Evolutionary conservation across 2,797 vertebrate genomes (phyloP).

Genomic region (Pantherophis alleghaniensis): DNA sequence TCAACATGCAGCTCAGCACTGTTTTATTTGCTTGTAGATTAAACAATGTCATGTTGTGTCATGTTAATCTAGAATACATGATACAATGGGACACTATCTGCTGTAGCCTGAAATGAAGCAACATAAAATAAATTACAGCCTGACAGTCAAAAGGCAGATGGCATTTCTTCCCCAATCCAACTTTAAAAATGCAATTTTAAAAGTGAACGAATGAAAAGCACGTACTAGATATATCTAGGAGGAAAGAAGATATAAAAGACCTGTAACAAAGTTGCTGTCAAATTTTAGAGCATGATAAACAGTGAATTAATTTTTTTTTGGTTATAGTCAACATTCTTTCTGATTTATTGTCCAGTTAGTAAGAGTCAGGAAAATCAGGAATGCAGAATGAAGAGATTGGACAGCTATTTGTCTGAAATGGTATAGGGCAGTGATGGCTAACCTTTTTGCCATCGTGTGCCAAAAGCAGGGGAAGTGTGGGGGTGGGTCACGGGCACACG

Average conservation of each 20-base stretch:
- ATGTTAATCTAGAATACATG: background rate
- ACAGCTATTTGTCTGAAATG: background rate
- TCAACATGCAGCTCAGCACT: background rate
- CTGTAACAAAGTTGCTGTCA: background rate
- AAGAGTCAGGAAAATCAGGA: background rate
- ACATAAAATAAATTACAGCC: conserved; percentile 14
- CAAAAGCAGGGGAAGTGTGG: too few species aligned
- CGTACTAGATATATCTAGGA: background rate
- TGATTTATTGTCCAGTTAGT: background rate
- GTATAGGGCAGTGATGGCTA: background rate
- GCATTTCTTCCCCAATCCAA: background rate
- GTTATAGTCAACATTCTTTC: background rate
- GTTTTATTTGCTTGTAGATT: conserved; percentile 14
- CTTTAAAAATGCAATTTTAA: background rate
- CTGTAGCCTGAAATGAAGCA: background rate
- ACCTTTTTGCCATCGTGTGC: too few species aligned
- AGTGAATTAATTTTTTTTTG: background rate
- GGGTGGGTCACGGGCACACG: too few species aligned
- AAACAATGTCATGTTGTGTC: background rate
- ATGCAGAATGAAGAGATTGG: background rate
- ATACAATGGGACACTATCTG: conserved; percentile 21
- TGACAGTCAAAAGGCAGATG: background rate
- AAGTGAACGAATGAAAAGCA: background rate
- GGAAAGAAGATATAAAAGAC: background rate
- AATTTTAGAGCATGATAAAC: background rate